These are phyloP conservation scores for Ylistrum balloti DNA, from an alignment of 1,140 invertebrate genomes.

Conservation along the genomic window DNA sequence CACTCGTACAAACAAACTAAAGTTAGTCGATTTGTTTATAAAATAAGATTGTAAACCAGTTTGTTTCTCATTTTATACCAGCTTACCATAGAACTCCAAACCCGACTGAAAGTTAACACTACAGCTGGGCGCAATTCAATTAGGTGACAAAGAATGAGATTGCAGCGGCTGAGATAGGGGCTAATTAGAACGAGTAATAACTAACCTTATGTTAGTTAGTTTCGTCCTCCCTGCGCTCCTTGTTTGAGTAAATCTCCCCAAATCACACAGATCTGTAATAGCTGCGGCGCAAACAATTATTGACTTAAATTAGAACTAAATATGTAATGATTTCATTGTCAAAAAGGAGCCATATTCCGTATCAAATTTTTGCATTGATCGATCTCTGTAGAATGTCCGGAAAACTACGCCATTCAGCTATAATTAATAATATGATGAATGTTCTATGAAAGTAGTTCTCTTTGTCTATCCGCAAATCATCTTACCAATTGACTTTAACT, in stretches of 20 bases:
- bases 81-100: neutral
- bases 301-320: neutral
- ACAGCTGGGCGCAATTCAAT: neutral
- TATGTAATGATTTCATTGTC: neutral
- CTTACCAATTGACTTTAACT: neutral
- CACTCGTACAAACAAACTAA: too few relatives aligned
- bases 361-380: neutral
- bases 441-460: neutral
- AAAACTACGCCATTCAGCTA: neutral
- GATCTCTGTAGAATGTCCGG: neutral
- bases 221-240: neutral
- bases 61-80: neutral
- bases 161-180: neutral
- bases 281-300: neutral
- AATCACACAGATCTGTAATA: neutral
- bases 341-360: neutral
- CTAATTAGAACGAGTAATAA: neutral
- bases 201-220: constrained; percentile 34
- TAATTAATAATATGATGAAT: neutral
- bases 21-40: too few relatives aligned
- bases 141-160: neutral
- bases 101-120: neutral
- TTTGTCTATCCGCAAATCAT: neutral
- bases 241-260: constrained; percentile 7
- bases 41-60: too few relatives aligned